A percentile compares a stretch with the other conserved stretches of the same genome.
These are phyloP conservation scores for Colostygia pectinataria DNA, from an alignment of 2,888 invertebrate genomes.

Conservation along the genomic window DNA sequence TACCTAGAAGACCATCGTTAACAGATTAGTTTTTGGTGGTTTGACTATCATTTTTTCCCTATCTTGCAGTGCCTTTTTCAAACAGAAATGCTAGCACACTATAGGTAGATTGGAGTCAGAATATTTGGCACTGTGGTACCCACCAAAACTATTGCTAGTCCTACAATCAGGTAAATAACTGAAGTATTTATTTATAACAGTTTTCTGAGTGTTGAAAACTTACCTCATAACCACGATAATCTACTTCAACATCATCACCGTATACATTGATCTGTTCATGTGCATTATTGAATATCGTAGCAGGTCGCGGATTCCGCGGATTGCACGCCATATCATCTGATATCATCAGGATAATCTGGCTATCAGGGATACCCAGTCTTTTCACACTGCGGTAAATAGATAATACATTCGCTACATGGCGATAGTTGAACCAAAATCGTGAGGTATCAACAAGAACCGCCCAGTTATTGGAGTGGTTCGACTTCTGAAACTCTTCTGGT, in stretches of 20 bases:
- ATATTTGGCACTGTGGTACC: too few relatives aligned
- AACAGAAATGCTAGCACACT: too few relatives aligned
- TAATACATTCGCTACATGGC: conserved; percentile 99
- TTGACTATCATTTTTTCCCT: too few relatives aligned
- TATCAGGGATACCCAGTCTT: conserved; percentile 98
- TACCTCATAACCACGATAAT: conserved; percentile 96
- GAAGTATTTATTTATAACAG: too few relatives aligned
- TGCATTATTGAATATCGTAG: conserved; percentile 98
- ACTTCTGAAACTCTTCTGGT: conserved; percentile 82
- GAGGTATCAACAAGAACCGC: conserved; percentile 99
- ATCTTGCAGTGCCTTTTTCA: too few relatives aligned
- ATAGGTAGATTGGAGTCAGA: too few relatives aligned
- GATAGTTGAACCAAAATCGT: conserved; percentile 99
- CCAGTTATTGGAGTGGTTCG: conserved; percentile 98
- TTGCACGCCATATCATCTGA: conserved; percentile 99
- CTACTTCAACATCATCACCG: conserved; percentile 99
- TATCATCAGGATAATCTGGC: conserved; percentile 99
- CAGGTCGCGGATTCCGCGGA: conserved; percentile 97
- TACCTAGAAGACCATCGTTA: conserved; percentile 86
- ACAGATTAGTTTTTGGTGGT: too few relatives aligned
- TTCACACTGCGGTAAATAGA: conserved; percentile 99
- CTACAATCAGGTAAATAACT: too few relatives aligned
- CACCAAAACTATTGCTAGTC: too few relatives aligned
- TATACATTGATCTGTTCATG: conserved; percentile 99
- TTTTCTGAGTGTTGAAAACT: too few relatives aligned